Conservation (phyloP, 1,140 invertebrate genomes). For the Acromyrmex charruanus region DNA sequence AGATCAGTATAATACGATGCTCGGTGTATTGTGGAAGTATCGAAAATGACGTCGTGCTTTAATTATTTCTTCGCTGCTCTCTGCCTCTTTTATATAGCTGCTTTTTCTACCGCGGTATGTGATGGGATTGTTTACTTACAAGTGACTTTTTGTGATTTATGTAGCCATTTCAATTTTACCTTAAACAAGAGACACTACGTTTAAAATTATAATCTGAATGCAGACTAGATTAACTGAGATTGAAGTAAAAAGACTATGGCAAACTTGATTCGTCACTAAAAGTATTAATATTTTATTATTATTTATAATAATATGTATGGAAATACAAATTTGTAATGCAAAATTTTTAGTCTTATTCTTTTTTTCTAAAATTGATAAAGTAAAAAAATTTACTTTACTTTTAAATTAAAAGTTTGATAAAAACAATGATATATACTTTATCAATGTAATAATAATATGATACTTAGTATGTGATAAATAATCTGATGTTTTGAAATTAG, state of each 20-base stretch:
- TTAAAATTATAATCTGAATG: conserved; percentile 29
- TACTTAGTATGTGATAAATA: neutral
- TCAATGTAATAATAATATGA: neutral
- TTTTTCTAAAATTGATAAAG: neutral
- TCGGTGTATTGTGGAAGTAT: conserved; percentile 59
- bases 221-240: neutral
- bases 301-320: neutral
- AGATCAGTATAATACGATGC: conserved; percentile 61
- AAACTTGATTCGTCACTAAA: neutral
- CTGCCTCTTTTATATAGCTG: conserved; percentile 24
- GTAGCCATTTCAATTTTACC: neutral
- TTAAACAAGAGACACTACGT: neutral
- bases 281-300: neutral
- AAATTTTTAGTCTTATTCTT: neutral
- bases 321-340: neutral
- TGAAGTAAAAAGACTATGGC: neutral
- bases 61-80: conserved; percentile 43
- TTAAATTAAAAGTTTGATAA: conserved; percentile 1
- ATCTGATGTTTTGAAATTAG: neutral
- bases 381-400: neutral
- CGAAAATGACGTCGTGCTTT: conserved; percentile 70
- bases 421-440: neutral
- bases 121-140: conserved; percentile 1
- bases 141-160: neutral
- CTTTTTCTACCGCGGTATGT: conserved; percentile 67